Conservation (phyloP, 2,797 vertebrate genomes). For the Falco concolor region DNA sequence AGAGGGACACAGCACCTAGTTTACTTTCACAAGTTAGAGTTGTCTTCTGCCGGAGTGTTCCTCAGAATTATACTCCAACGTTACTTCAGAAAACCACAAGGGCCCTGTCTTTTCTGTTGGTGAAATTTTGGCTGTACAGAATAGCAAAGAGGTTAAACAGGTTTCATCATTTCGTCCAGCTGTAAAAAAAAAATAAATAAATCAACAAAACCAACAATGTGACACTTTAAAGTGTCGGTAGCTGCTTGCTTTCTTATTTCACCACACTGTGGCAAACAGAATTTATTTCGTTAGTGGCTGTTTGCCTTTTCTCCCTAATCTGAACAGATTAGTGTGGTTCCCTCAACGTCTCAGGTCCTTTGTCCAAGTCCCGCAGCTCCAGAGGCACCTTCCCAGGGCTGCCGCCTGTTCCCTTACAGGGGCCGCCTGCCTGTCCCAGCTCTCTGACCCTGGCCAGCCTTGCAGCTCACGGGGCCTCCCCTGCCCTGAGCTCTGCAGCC, state of each 20-base stretch:
- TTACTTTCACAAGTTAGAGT: neutral
- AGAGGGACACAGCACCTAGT: neutral
- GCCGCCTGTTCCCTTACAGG: neutral
- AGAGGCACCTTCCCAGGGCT: neutral
- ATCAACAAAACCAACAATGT: neutral
- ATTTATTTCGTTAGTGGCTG: neutral
- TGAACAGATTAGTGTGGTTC: neutral
- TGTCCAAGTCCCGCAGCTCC: neutral
- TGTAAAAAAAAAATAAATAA: neutral
- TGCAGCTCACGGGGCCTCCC: neutral
- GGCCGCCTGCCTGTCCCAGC: neutral
- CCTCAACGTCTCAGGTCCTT: neutral
- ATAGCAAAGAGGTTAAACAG: neutral
- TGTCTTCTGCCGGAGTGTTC: neutral
- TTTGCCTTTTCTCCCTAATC: neutral
- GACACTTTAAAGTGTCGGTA: neutral
- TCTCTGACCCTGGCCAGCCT: fast-evolving
- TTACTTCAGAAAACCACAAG: neutral
- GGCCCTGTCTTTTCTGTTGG: neutral
- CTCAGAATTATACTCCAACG: neutral
- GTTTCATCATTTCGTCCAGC: neutral
- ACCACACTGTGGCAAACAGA: neutral
- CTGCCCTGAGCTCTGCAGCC: neutral
- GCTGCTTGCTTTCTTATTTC: neutral
- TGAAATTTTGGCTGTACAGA: neutral